phyloP scores from a whole-genome alignment of 1,140 invertebrate genomes.

The Magallana gigas region DNA sequence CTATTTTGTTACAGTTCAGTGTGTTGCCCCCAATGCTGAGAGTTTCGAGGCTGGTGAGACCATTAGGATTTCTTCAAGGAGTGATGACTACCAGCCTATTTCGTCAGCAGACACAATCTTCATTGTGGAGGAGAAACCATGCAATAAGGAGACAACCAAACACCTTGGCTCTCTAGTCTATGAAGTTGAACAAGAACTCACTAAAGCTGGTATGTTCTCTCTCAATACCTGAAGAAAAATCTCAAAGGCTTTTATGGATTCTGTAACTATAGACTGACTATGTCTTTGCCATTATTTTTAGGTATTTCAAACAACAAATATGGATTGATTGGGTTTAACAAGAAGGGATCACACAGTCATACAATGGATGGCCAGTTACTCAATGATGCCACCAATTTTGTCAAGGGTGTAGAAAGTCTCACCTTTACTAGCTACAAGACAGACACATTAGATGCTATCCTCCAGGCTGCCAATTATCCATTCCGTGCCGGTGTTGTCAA shows the following conservation, averaged over 20 bases:
- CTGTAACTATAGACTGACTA: neutral
- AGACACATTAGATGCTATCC: slow-evolving; percentile 85
- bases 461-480: slow-evolving; percentile 86
- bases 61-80: slow-evolving; percentile 55
- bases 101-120: slow-evolving; percentile 90
- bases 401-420: slow-evolving; percentile 71
- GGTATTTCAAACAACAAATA: slow-evolving; percentile 82
- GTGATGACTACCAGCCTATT: slow-evolving; percentile 60
- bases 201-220: slow-evolving; percentile 62
- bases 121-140: slow-evolving; percentile 90
- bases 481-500: slow-evolving; percentile 92
- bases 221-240: neutral
- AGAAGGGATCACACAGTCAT: slow-evolving; percentile 77
- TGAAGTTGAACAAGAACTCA: slow-evolving; percentile 76
- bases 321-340: slow-evolving; percentile 88
- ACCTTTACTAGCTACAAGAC: slow-evolving; percentile 62
- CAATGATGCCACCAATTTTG: slow-evolving; percentile 72
- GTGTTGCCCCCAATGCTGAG: slow-evolving; percentile 50
- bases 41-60: slow-evolving; percentile 52
- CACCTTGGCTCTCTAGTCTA: slow-evolving; percentile 74
- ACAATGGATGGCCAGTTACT: slow-evolving; percentile 80
- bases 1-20: slow-evolving; percentile 49
- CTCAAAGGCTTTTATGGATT: neutral
- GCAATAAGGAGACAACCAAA: slow-evolving; percentile 84
- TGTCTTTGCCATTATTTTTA: neutral